Percentiles rank a stretch among this genome's conserved stretches.
These are phyloP conservation scores for Parascotia fuliginaria DNA, from an alignment of 2,888 invertebrate species.

Conservation along the genomic window DNA sequence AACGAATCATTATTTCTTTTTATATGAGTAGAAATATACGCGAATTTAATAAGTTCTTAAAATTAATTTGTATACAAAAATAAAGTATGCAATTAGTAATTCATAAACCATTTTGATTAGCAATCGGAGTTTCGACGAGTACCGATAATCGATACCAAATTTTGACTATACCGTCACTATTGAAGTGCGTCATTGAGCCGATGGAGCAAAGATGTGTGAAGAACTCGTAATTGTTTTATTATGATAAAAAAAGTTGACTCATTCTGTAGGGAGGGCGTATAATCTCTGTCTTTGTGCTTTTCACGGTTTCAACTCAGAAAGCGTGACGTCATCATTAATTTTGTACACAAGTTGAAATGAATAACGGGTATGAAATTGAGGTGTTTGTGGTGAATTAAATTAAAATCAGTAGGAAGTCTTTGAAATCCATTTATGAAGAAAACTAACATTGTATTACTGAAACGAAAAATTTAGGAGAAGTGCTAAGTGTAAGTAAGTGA, in stretches of 20 bases:
- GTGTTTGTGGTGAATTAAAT: too few species aligned
- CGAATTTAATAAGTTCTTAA: too few species aligned
- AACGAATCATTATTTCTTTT: too few species aligned
- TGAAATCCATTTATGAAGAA: too few species aligned
- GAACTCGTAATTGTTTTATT: constrained; percentile 56
- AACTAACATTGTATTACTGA: too few species aligned
- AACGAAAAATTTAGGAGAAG: too few species aligned
- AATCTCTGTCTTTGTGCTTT: constrained; percentile 18
- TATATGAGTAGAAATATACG: too few species aligned
- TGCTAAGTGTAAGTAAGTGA: too few species aligned
- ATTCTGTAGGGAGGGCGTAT: constrained; percentile 19
- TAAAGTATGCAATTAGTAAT: too few species aligned
- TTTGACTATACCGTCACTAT: constrained; percentile 30
- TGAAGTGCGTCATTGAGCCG: constrained; percentile 37
- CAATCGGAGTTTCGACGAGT: too few species aligned
- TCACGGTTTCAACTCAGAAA: constrained; percentile 8
- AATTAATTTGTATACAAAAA: too few species aligned
- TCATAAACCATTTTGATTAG: background rate
- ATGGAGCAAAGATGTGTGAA: constrained; percentile 46
- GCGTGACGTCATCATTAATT: constrained; percentile 21
- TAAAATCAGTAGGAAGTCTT: too few species aligned
- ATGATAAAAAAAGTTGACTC: constrained; percentile 51
- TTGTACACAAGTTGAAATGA: background rate
- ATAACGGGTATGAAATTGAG: background rate
- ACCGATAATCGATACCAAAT: constrained; percentile 34